Evolutionary conservation across 2,888 invertebrate genomes (phyloP).

Genomic region (Volucella inanis): DNA sequence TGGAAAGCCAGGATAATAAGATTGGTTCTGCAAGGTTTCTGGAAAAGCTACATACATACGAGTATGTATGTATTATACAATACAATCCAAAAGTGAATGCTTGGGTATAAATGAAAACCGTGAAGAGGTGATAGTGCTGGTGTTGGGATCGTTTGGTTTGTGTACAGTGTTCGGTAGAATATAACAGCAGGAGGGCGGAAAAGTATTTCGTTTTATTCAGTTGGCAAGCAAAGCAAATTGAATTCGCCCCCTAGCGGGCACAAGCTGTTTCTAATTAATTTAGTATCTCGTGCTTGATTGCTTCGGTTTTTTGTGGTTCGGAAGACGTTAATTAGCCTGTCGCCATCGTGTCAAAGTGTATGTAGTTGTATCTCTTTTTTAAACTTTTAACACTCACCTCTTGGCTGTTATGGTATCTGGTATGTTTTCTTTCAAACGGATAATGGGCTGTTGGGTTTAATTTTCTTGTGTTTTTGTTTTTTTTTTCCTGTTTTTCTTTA

Average conservation of each 20-base stretch:
- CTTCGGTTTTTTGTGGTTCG: constrained; percentile 13
- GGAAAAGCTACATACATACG: too few species aligned
- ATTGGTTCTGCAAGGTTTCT: too few species aligned
- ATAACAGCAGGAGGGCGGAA: constrained; percentile 39
- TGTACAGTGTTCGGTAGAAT: constrained; percentile 5
- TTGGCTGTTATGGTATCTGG: background rate
- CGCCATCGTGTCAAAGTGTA: constrained; percentile 24
- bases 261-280: constrained; percentile 55
- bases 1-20: too few species aligned
- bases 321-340: constrained; percentile 46
- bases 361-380: constrained; percentile 9
- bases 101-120: too few species aligned
- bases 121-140: too few species aligned
- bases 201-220: constrained; percentile 26
- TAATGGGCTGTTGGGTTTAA: constrained; percentile 1
- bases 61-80: too few species aligned
- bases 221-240: constrained; percentile 45
- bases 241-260: constrained; percentile 47
- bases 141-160: constrained; percentile 15
- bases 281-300: constrained; percentile 42
- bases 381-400: too few species aligned
- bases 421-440: background rate
- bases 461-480: background rate
- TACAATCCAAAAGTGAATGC: too few species aligned
- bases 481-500: constrained; percentile 3